Base-by-base conservation (phyloP, 2,888 invertebrate species). In the Thecophora atra region DNA sequence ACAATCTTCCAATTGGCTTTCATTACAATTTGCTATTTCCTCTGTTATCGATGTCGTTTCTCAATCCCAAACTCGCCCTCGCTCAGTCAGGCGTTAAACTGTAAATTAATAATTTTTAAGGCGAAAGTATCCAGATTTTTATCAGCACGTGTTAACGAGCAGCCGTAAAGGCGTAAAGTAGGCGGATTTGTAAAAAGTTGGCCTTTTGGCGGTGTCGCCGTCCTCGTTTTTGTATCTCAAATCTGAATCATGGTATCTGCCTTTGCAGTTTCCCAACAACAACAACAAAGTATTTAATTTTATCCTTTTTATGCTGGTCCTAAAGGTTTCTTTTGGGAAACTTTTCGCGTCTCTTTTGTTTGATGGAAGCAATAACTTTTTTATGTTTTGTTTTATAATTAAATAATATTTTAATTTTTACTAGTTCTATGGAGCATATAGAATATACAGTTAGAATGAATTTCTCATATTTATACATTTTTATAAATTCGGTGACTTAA, bases 151-250 rank as follows among this genome's bases (percentile, higher is more conserved):
- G 72, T 72, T 68, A 62, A 63, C 52, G 62, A 64, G 19, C 44
- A 7, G 58, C 70, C 63, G 63, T 64, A 60, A 24, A 70, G 66
- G 65, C 66, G 60, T 54, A 19, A 64, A 69, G 73, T 66, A 73
- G 72, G 24, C 56, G 71, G 72, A 72, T 73, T 74, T 73, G 70
- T 71, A 68, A 68, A 28, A 68, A 71, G 52, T 70, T 62, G 21
- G 37, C 70, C 58, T 71, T 69, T 72, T 68, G 60, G 21, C 51
- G 60, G 42, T 58, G 7, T 71, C 15, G 58, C n/a, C 54, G 15
- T 70, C 15, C 3, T 58, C 17, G n/a, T 58, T 13, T 28, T 37
- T 2, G 24, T 63, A 15, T 1, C 24, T 64, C 2, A 64, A 15
- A 71, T n/a, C n/a, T n/a, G n/a, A n/a, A n/a, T 17, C 15, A 37